Conservation (phyloP, 2,113 vertebrate genomes). For the Apodemus speciosus region DNA sequence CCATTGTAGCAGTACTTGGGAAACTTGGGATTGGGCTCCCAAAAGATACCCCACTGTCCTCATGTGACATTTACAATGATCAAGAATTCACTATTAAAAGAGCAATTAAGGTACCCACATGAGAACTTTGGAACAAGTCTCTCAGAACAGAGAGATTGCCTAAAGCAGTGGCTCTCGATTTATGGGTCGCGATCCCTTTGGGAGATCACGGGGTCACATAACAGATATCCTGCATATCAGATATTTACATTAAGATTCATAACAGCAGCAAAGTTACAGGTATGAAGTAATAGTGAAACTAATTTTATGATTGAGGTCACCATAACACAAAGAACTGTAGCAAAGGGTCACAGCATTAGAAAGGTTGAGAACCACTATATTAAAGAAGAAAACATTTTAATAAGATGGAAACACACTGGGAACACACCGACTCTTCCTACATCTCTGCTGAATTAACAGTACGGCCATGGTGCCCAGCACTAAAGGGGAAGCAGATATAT, state of each 20-base stretch:
- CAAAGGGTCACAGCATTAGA: not conserved
- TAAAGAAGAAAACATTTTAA: not conserved
- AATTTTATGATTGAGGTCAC: not conserved
- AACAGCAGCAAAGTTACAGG: not conserved
- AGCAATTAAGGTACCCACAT: not conserved
- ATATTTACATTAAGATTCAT: not conserved
- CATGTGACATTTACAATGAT: slow-evolving; percentile 21
- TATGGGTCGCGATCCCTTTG: too few relatives aligned
- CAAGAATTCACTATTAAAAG: slow-evolving; percentile 9
- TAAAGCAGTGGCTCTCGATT: not conserved
- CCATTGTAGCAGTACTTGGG: not conserved
- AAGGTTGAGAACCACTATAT: not conserved
- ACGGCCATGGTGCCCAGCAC: not conserved
- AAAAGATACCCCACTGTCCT: not conserved
- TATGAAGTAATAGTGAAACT: not conserved
- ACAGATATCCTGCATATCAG: not conserved
- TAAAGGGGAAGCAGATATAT: not conserved
- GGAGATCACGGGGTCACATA: not conserved
- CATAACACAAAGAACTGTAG: not conserved
- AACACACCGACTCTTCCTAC: not conserved
- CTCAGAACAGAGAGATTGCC: not conserved
- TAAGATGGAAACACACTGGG: not conserved
- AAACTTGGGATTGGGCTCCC: not conserved
- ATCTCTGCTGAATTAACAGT: not conserved
- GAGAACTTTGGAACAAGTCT: not conserved